phyloP scores from a whole-genome alignment of 2,113 vertebrate genomes.

The Bambusicola thoracicus region DNA sequence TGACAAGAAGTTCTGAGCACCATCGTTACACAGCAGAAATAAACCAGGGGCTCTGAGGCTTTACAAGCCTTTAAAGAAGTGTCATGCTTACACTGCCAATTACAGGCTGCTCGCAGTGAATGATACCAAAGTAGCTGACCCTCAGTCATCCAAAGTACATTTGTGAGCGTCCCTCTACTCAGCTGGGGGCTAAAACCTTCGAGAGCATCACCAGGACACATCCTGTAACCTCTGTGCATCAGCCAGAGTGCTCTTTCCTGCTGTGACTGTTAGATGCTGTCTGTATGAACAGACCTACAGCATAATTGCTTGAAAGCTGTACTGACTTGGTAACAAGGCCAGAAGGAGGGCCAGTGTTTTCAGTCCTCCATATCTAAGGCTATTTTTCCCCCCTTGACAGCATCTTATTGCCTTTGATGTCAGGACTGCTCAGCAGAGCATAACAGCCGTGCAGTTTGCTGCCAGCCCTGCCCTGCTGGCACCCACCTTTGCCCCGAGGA shows the following conservation, averaged over 20 bases:
- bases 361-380: background rate
- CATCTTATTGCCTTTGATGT: rapidly evolving
- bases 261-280: background rate
- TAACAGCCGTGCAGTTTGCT: rapidly evolving
- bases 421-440: background rate
- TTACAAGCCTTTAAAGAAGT: background rate
- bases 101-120: background rate
- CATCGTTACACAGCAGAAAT: background rate
- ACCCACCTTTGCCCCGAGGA: background rate
- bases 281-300: background rate
- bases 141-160: background rate
- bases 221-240: background rate
- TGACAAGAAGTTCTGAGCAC: background rate
- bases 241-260: background rate
- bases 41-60: background rate
- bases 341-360: background rate
- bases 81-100: background rate
- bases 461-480: background rate
- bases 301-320: background rate
- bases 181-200: background rate
- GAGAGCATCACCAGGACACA: background rate
- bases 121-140: background rate
- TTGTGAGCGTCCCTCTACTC: background rate
- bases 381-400: background rate
- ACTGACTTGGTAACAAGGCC: background rate